phyloP scores from a whole-genome alignment of 2,797 vertebrate species.

The Oreochromis mossambicus region DNA sequence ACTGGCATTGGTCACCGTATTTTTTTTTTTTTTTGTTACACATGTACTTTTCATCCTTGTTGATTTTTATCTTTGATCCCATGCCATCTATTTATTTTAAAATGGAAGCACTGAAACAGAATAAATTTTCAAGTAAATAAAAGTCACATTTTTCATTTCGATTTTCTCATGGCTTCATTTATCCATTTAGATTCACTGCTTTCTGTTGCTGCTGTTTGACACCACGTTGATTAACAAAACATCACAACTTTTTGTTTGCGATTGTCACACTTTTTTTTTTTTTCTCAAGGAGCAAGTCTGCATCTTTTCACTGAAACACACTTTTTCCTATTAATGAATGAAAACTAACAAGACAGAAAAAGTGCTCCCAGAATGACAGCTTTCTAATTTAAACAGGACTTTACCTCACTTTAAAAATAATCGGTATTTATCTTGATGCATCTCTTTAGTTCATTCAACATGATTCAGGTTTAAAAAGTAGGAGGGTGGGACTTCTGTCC shows the following conservation, averaged over 20 bases:
- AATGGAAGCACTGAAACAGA: slow-evolving; percentile 84
- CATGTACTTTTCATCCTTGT: slow-evolving; percentile 81
- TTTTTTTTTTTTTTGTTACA: slow-evolving; percentile 67
- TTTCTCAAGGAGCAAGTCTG: neutral
- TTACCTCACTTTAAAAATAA: neutral
- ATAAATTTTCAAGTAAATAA: slow-evolving; percentile 85
- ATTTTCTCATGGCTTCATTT: slow-evolving; percentile 58
- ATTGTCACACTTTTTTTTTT: neutral
- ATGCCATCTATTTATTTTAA: slow-evolving; percentile 93
- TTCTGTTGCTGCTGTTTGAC: neutral
- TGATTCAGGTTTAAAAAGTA: neutral
- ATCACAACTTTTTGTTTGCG: neutral
- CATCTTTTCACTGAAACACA: neutral
- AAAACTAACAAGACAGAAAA: neutral
- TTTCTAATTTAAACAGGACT: neutral
- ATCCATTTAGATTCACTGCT: slow-evolving; percentile 22
- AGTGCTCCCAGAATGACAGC: neutral
- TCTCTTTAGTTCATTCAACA: neutral
- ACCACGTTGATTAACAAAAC: neutral
- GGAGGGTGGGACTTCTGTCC: neutral
- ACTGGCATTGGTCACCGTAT: slow-evolving; percentile 76
- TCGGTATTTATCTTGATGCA: rapidly evolving
- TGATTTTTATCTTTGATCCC: slow-evolving; percentile 80
- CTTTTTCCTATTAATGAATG: neutral
- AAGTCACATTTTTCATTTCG: slow-evolving; percentile 76